Base-by-base conservation (phyloP, 2,113 vertebrate species). In the Clarias batrachus region DNA sequence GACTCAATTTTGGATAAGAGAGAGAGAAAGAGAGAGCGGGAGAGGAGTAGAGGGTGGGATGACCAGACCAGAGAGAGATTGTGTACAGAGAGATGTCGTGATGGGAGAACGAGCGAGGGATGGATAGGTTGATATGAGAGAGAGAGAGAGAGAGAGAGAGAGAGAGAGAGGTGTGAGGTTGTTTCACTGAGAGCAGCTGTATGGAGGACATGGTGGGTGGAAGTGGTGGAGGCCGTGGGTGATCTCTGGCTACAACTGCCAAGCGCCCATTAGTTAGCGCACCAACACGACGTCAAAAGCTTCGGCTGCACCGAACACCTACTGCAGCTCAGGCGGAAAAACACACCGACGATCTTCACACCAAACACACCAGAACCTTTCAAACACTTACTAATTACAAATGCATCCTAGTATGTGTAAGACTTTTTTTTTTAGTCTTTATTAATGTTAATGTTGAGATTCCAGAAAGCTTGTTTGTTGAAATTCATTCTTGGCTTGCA, bases 141-240 rank as follows among this genome's bases (percentile, higher is more conserved):
- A 88, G 88, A 93, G 77, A 86, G 85, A 70, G 89, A 90, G 93
- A 90, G 91, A 90, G 91, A 91, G 85, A 87, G 84, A 60, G 27
- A 57, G 92, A 91, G 88, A 91, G 90, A 88, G 90, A 94, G 93
- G 93, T 94, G 95, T 91, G 94, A 95, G 94, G 89, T 91, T 94
- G 93, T 93, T 93, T 95, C 93, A 93, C 93, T 92, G 93, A 94
- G 94, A 94, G 94, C 95, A 95, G 94, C 92, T 91, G 94, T 94
- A 92, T 92, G 60, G 88, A 95, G 93, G 91, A 93, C 94, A 94
- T 90, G 89, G 92, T 92, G 93, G 93, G 95, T 92, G 94, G 93
- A 95, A 93, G 95, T 95, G 94, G 93, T 94, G 93, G 92, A 94
- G 93, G 84, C 93, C 91, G 95, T 94, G 94, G 93, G 95, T 93